Evolutionary conservation across 1,140 invertebrate species (phyloP), one percentile per base, ranked within the genome.

Genomic region (Musca domestica): DNA sequence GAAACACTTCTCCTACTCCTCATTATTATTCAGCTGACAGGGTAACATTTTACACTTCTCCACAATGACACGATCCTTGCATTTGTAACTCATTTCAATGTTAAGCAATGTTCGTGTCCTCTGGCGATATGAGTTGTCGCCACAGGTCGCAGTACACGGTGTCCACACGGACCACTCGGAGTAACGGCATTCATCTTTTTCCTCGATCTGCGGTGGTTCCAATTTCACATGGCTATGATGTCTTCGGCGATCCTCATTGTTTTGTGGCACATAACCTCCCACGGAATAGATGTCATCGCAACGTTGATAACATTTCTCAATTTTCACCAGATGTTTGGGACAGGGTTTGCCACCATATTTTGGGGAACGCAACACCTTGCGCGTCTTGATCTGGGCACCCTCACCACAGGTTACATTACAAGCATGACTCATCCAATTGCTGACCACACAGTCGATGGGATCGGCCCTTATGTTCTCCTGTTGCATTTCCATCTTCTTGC

Each of bases 341-440:
- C 92, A 94, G 3, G 76, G 81, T 70, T 86, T 87, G 7, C 92
- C 92, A 0, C 89, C 89, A 72, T 91, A 90, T 68, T 84, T 81
- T 1, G 89, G 84, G 4, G 86, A 77, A n/a, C 81, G 76, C 78
- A 89, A 68, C 3, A 83, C 82, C 1, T 79, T 71, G n/a, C 86
- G 82, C 2, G 71, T 83, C 41, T 81, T 85, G 5, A 74, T 69
- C 52, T 82, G 84, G 14, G 82, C 80, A 30, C 84, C 89, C 12
- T 82, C 82, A 14, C 86, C 87, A 73, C 91, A 92, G 41, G 83
- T 85, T 6, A 80, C 82, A n/a, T 83, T 84, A 74, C 91, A 92
- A 0, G 81, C 75, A 17, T 85, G 81, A 83, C 88, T 89, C 6
- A 83, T 78, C 91, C 90, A 92, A 9, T 86, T 82, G 2, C 87